Evolutionary conservation across 2,888 invertebrate species (phyloP).

Genomic region (Tricholauxania praeusta): DNA sequence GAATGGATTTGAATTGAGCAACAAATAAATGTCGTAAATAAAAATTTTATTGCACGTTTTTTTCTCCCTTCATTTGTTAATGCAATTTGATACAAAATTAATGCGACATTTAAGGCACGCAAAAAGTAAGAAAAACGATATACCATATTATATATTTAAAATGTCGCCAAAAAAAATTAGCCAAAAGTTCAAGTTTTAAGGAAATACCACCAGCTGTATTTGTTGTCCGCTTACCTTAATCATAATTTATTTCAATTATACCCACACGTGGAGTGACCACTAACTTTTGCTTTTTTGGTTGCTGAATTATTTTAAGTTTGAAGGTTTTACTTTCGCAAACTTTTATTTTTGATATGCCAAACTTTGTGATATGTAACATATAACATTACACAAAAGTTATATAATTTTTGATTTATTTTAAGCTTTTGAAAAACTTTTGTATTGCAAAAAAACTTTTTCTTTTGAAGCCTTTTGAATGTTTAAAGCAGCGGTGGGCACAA

Average conservation of each 20-base stretch:
- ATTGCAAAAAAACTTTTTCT: too few relatives aligned
- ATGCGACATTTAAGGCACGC: not conserved
- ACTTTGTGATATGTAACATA: slow-evolving; percentile 39
- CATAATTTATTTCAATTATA: not conserved
- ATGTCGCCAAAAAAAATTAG: not conserved
- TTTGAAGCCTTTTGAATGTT: too few relatives aligned
- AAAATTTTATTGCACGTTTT: not conserved
- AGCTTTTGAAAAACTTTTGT: too few relatives aligned
- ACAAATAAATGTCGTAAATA: slow-evolving; percentile 18
- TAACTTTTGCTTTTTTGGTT: not conserved
- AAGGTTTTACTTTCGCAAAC: not conserved
- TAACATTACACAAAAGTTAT: slow-evolving; percentile 35
- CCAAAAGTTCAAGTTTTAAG: slow-evolving; percentile 9
- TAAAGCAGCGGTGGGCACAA: too few relatives aligned
- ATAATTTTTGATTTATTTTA: not conserved
- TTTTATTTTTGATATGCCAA: slow-evolving; percentile 16
- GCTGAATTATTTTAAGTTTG: not conserved
- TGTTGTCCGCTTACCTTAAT: slow-evolving; percentile 6
- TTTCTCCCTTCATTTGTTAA: too few relatives aligned
- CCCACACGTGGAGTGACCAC: not conserved
- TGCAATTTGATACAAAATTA: slow-evolving; percentile 16
- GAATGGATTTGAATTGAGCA: slow-evolving; percentile 2
- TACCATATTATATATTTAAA: not conserved
- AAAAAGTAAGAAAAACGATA: not conserved
- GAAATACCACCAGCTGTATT: too few relatives aligned